Evolutionary conservation across 2,888 invertebrate genomes (phyloP), one percentile per base, ranked within the genome.

Genomic region (Chloromyia formosa): DNA sequence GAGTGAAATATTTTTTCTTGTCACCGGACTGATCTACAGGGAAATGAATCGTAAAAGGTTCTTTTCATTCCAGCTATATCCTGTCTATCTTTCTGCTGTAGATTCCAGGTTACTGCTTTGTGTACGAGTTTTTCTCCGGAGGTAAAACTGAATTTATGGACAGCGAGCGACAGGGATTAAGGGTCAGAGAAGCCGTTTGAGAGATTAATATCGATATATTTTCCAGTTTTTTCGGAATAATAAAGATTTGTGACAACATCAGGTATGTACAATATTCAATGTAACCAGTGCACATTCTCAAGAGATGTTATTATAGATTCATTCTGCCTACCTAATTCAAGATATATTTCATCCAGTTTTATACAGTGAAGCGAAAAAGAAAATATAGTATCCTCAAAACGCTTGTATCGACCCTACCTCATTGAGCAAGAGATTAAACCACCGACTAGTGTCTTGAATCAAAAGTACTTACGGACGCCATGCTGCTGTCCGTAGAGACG

Each of bases 1-100:
- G 75, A 75, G 75, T 75, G 73, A 75, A 66, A 75, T 75, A 73
- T 75, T 75, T 75, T 66, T 75, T 60, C 73, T 23, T 75, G 75
- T 75, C 75, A 73, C 73, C 58, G 45, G 27, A 72, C 49, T 75
- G 75, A 75, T 75, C 75, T 73, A 64, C 58, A 23, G 20, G 68
- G 66, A 73, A 64, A 75, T 73, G 75, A 75, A 75, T 75, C 62
- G 53, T 69, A 66, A 53, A 45, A 66, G 49, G 54, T 54, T 54
- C 22, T 54, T 22, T 54, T 54, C 27, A 22, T 69, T 53, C 53
- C 27, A 35, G 27, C 27, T 7, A 35, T 7, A 4, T 35, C 27
- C 42, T 69, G 18, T 69, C 54, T 22, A 16, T 54, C 1, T 69
- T 53, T 35, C n/a, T 53, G 14, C 20, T 35, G 35, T 9, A 35